phyloP scores from a whole-genome alignment of 2,888 invertebrate genomes.

The Asteroscopus sphinx region DNA sequence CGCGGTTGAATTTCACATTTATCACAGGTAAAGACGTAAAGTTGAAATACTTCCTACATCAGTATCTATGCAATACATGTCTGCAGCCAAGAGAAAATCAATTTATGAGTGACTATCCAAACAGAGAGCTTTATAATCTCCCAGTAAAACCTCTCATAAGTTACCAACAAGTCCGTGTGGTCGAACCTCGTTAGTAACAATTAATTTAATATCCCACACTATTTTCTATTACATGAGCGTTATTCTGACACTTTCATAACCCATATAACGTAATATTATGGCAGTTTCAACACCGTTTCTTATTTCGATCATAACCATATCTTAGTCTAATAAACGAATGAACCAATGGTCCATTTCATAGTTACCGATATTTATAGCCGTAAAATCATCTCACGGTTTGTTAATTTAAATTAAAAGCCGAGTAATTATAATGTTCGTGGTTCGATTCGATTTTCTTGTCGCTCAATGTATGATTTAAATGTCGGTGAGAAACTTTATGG shows the following conservation, averaged over 20 bases:
- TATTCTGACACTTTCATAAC: conserved; percentile 67
- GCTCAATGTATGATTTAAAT: conserved; percentile 74
- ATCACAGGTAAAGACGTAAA: neutral
- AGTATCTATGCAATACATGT: neutral
- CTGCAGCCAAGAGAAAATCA: conserved; percentile 6
- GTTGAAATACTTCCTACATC: neutral
- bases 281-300: conserved; percentile 59
- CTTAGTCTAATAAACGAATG: conserved; percentile 56
- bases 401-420: conserved; percentile 81
- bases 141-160: conserved; percentile 45
- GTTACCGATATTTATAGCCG: conserved; percentile 74
- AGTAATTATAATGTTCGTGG: conserved; percentile 78
- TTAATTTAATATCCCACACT: conserved; percentile 57
- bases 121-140: conserved; percentile 32
- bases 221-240: conserved; percentile 64
- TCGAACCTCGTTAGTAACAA: conserved; percentile 43
- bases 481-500: conserved; percentile 66
- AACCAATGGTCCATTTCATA: conserved; percentile 55
- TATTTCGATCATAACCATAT: conserved; percentile 60
- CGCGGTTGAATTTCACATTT: neutral
- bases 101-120: conserved; percentile 22
- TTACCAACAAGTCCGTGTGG: conserved; percentile 47
- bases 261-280: conserved; percentile 58
- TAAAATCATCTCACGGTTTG: conserved; percentile 78
- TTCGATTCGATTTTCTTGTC: conserved; percentile 75